A percentile compares a stretch with the other conserved stretches of the same genome.
Evolutionary conservation across 2,797 vertebrate genomes (phyloP).

Genomic region (Rhinogobio ventralis): DNA sequence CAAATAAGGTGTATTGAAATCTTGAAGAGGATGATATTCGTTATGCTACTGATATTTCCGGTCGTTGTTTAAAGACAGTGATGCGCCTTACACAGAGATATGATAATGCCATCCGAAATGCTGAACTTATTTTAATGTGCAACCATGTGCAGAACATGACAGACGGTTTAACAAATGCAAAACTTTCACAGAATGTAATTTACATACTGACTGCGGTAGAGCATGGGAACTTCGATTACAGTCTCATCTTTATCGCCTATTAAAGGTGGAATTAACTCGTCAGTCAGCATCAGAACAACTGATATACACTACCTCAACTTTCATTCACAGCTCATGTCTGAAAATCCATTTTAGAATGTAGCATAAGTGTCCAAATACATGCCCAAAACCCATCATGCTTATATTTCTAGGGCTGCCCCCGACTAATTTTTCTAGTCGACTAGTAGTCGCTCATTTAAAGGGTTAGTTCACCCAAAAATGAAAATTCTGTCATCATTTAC

Average conservation of each 20-base stretch:
- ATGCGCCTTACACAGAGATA: constrained; percentile 3
- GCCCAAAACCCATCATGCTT: neutral
- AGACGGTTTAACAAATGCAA: constrained; percentile 38
- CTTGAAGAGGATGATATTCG: constrained; percentile 38
- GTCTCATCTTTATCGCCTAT: neutral
- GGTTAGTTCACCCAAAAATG: too few relatives aligned
- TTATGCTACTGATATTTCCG: constrained; percentile 36
- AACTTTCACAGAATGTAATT: constrained; percentile 27
- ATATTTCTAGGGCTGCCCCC: neutral
- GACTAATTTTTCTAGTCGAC: too few relatives aligned
- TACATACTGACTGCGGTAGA: constrained; percentile 22
- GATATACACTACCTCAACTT: neutral
- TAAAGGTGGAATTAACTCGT: neutral
- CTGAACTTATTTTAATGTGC: neutral
- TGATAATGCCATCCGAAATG: neutral
- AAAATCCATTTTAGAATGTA: neutral
- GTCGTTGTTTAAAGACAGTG: neutral
- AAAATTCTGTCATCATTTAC: too few relatives aligned
- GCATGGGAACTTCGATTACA: constrained; percentile 26
- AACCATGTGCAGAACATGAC: constrained; percentile 17
- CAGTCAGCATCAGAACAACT: neutral
- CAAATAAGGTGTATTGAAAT: constrained; percentile 16
- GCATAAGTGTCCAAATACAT: neutral
- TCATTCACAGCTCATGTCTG: constrained; percentile 1
- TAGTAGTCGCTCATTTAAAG: too few relatives aligned